Evolutionary conservation across 2,797 vertebrate genomes (phyloP), one percentile per base, ranked within the genome.

Genomic region (Rhincodon typus): DNA sequence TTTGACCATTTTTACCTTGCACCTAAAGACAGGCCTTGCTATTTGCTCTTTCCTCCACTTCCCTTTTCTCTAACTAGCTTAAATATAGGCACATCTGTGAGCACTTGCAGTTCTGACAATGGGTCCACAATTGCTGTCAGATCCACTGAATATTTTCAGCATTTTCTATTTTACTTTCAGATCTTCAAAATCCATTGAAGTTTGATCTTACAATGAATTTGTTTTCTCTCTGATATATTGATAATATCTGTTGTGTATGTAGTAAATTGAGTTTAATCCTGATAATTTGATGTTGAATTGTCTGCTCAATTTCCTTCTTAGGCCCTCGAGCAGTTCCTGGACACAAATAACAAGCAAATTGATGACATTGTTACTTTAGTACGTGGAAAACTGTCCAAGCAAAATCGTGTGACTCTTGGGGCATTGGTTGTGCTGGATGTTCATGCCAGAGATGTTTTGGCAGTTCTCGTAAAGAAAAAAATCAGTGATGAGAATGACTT

Each of bases 351-450:
- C 95, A 96, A 8, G 38, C 98, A 99, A 97, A 98, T 99, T n/a
- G 98, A 99, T 96, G 98, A 98, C 96, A 98, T 98, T 69, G 98
- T 98, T 96, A 97, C 97, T 10, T 97, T 99, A 96, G 98, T 99
- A 79, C 97, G 98, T 91, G 98, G 98, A 95, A 98, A 98, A 96
- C 97, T 99, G 96, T 98, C 98, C 96, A 98, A 99, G 97, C 99
- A 99, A 97, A 99, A 98, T 96, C 96, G 97, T 0, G 97, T 98
- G 96, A 98, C 98, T 21, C 97, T 98, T 0, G 98, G 98, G 95
- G 98, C 98, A 2, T 97, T 98, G 12, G 98, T 99, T 66, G 98
- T 98, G 53, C 97, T 99, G 96, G 98, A 98, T 42, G 98, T 99
- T 95, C 98, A 98, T 0, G 98, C 98, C 94, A 97, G 98, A 93